phyloP scores from a whole-genome alignment of 2,888 invertebrate species.

The Caenorhabditis zanzibari region DNA sequence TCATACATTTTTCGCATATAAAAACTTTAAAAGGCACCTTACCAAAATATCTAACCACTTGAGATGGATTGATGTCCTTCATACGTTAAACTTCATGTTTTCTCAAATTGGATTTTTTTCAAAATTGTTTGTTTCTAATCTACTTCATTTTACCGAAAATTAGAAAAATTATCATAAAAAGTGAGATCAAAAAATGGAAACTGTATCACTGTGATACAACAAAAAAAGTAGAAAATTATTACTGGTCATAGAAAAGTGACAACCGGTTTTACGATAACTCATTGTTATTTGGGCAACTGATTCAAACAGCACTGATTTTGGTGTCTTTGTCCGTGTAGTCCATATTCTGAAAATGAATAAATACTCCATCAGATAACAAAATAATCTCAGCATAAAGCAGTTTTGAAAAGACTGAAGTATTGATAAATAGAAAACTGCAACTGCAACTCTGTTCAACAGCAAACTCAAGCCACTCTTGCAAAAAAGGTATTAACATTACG shows the following conservation, averaged over 20 bases:
- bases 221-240: neutral
- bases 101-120: no score
- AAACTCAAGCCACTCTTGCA: constrained; percentile 43
- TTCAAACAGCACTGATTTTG: constrained; percentile 55
- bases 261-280: constrained; percentile 29
- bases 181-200: no score
- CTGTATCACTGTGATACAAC: no score
- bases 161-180: no score
- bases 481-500: constrained; percentile 29
- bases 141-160: neutral
- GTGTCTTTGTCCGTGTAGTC: constrained; percentile 50
- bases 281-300: neutral
- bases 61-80: no score
- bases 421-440: neutral
- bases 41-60: neutral
- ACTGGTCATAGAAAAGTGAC: constrained; percentile 1
- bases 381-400: neutral
- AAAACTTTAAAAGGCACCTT: no score
- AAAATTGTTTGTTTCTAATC: neutral
- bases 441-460: constrained; percentile 20
- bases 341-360: constrained; percentile 60
- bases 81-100: no score
- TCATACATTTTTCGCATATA: no score
- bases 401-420: no score
- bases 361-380: neutral